Conservation (phyloP, 1,140 invertebrate genomes). For the Psilanteris sp. region DNA sequence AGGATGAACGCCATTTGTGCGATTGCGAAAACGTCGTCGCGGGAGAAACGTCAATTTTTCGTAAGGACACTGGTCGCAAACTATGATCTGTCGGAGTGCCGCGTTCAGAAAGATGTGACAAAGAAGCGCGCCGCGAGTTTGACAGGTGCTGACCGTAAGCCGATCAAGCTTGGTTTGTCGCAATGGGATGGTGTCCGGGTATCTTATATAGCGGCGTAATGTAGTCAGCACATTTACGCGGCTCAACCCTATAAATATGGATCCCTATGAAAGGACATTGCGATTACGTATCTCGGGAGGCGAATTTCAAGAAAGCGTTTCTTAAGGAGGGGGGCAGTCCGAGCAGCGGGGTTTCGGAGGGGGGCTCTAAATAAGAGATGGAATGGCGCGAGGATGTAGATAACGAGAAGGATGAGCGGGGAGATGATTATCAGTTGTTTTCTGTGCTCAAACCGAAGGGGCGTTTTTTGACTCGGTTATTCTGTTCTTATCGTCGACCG, state of each 20-base stretch:
- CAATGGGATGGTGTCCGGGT: conserved; percentile 72
- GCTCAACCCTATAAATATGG: conserved; percentile 77
- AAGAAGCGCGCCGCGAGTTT: conserved; percentile 19
- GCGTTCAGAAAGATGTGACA: background rate
- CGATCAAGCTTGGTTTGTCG: conserved; percentile 76
- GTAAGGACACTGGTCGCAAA: background rate
- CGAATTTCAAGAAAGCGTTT: conserved; percentile 66
- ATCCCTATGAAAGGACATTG: conserved; percentile 60
- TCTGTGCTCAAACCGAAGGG: conserved; percentile 2
- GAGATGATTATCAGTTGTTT: conserved; percentile 5
- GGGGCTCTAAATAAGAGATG: conserved; percentile 13
- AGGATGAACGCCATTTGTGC: too few species aligned
- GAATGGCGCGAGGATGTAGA: conserved; percentile 33
- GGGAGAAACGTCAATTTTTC: too few species aligned
- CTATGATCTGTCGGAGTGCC: too few species aligned
- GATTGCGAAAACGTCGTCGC: too few species aligned
- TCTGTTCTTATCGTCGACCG: conserved; percentile 13
- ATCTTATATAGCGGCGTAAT: conserved; percentile 78
- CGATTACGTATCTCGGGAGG: conserved; percentile 58
- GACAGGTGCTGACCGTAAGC: conserved; percentile 65
- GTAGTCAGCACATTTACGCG: conserved; percentile 78
- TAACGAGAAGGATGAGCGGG: conserved; percentile 10
- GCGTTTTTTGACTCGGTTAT: conserved; percentile 14
- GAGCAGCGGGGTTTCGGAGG: conserved; percentile 10
- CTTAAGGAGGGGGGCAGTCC: conserved; percentile 2